Percentiles rank a stretch among this genome's conserved stretches.
phyloP scores from a whole-genome alignment of 1,140 invertebrate genomes.

The Trinorchestia longiramus region DNA sequence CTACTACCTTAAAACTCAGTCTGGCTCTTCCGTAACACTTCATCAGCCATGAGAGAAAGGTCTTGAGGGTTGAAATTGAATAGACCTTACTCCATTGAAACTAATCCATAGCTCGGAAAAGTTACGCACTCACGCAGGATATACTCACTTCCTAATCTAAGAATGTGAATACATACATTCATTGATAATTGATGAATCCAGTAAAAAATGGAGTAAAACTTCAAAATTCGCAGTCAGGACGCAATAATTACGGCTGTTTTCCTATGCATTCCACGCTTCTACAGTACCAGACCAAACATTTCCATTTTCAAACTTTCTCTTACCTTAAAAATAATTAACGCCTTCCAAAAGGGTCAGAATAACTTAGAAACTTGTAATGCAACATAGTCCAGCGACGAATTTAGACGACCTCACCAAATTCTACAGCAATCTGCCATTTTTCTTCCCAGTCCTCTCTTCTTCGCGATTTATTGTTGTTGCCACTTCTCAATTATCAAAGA shows the following conservation, averaged over 20 bases:
- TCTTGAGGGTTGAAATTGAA: no score
- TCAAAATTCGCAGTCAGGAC: background rate
- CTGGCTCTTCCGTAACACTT: no score
- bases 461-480: conserved; percentile 53
- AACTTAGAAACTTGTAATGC: background rate
- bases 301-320: background rate
- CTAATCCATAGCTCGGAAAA: no score
- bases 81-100: no score
- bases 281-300: background rate
- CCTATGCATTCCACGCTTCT: background rate
- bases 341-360: background rate
- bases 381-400: background rate
- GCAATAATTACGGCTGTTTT: background rate
- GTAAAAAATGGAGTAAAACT: background rate
- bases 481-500: conserved; percentile 26
- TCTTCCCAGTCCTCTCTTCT: conserved; percentile 48
- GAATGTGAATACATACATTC: no score
- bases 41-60: no score
- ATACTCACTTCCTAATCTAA: no score
- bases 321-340: background rate
- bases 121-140: no score
- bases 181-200: no score
- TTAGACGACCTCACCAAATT: conserved; percentile 1
- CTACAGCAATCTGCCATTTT: conserved; percentile 45
- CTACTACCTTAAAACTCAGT: no score